phyloP scores from a whole-genome alignment of 2,113 vertebrate genomes.

The Blennius ocellaris region DNA sequence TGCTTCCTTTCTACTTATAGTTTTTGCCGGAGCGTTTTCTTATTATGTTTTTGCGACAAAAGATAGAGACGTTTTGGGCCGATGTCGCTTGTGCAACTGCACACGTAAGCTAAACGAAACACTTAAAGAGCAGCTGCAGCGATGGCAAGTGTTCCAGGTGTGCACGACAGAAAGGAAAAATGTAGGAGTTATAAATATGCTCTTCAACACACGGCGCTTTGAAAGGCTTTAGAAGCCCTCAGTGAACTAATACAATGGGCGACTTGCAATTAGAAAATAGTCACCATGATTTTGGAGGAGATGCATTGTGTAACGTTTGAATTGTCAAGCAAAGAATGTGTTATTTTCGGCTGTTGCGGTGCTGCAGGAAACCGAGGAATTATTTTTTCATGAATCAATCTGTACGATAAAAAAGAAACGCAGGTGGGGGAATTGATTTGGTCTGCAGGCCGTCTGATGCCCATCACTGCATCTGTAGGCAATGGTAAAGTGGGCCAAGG shows the following conservation, averaged over 20 bases:
- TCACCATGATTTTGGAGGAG: conserved; percentile 7
- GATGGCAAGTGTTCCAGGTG: conserved; percentile 18
- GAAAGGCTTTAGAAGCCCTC: conserved; percentile 8
- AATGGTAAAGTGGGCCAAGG: conserved; percentile 33
- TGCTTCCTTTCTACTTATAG: not conserved
- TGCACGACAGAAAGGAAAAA: conserved; percentile 1
- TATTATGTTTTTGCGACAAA: not conserved
- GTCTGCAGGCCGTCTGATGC: conserved; percentile 58
- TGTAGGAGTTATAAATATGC: not conserved
- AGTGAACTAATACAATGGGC: conserved; percentile 19
- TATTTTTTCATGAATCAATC: conserved; percentile 77
- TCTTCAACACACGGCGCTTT: conserved; percentile 3
- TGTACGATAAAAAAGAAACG: conserved; percentile 71
- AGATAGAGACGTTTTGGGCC: not conserved
- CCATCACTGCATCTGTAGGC: conserved; percentile 55
- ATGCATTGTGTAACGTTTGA: conserved; percentile 28
- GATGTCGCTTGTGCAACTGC: not conserved
- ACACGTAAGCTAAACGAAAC: not conserved
- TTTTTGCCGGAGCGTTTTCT: not conserved
- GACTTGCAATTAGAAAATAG: conserved; percentile 22
- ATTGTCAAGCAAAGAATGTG: conserved; percentile 59
- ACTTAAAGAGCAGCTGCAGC: not conserved
- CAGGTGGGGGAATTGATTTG: conserved; percentile 74
- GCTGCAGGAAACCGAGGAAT: conserved; percentile 40
- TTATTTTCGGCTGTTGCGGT: conserved; percentile 44